Evolutionary conservation across 1,140 invertebrate species (phyloP), one percentile per base, ranked within the genome.

Genomic region (Brachionus asplanchnoidis): DNA sequence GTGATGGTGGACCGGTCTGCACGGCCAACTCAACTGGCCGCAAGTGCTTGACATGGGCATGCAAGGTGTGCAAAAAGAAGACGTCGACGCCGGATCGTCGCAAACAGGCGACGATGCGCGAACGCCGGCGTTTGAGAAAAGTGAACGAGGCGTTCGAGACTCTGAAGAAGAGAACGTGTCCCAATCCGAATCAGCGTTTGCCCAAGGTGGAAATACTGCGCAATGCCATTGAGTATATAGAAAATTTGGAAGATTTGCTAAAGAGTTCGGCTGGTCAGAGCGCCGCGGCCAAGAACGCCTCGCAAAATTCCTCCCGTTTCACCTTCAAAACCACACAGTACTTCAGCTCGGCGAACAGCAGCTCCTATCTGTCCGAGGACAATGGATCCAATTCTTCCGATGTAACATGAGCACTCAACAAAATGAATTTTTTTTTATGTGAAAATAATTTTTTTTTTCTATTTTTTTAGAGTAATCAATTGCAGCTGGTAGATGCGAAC

Each of bases 131-230:
- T 85, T 92, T 99, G 46, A 91, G 95, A 87, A 97, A 97, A 92
- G 97, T 99, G 85, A 99, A 99, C 89, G 97, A 98, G 90, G 97
- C 97, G 0, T 99, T 98, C 90, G 97, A 98, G 89, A 93, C 95
- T 36, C 90, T 99, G 53, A 97, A 98, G 88, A 91, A 94, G 87
- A 90, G 96, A 85, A 97, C 97, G 0, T 95, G 96, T 87, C 93
- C 94, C 85, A 98, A 98, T 89, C 95, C 95, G 1, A 96, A 95
- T 88, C 97, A 98, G 88, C 91, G 97, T 79, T 91, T 98, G 86
- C 96, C 97, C 4, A 99, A 99, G 91, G 95, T 99, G 75, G 97
- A 99, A 90, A 98, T 99, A 86, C 91, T 99, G 20, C 91, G 96
- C 85, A 96, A 96, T 88, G 97, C 97, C 44, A 99, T 99, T 87